Conservation (phyloP, 1,140 invertebrate species). For the Drosophila sp. region DNA sequence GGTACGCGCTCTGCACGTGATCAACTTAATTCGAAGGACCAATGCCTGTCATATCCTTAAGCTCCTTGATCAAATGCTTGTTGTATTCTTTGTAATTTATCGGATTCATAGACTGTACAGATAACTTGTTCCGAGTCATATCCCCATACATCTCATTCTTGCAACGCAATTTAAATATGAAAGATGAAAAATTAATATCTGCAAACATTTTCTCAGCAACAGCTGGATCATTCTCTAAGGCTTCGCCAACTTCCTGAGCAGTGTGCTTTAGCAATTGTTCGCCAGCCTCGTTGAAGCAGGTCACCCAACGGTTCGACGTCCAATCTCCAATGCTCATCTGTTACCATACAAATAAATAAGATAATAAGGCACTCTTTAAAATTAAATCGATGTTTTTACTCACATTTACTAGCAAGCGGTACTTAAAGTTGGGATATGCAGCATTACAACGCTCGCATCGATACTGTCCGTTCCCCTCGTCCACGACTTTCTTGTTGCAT, state of each 20-base stretch:
- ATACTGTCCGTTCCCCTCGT: constrained; percentile 93
- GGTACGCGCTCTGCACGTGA: constrained; percentile 32
- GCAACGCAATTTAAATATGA: constrained; percentile 92
- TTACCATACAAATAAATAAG: constrained; percentile 6
- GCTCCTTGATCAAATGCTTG: constrained; percentile 88
- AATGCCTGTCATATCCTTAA: constrained; percentile 87
- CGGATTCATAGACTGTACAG: constrained; percentile 88
- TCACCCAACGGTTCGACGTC: constrained; percentile 93
- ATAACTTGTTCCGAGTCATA: constrained; percentile 92
- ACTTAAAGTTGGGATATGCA: constrained; percentile 94
- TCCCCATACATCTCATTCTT: constrained; percentile 97
- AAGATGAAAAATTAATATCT: constrained; percentile 91
- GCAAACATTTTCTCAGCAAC: constrained; percentile 88
- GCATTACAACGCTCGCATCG: constrained; percentile 97
- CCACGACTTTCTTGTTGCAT: constrained; percentile 97
- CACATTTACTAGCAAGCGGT: constrained; percentile 92
- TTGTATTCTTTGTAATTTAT: constrained; percentile 92
- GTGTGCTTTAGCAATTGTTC: constrained; percentile 91
- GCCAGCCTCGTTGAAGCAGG: constrained; percentile 94
- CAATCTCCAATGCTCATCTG: constrained; percentile 93
- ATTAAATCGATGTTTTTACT: constrained; percentile 85
- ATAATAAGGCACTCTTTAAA: not conserved
- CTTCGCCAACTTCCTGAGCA: constrained; percentile 91
- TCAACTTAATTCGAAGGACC: constrained; percentile 66
- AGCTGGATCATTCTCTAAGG: constrained; percentile 87